Conservation (phyloP, 1,140 invertebrate genomes). For the Drosophila melanica region DNA sequence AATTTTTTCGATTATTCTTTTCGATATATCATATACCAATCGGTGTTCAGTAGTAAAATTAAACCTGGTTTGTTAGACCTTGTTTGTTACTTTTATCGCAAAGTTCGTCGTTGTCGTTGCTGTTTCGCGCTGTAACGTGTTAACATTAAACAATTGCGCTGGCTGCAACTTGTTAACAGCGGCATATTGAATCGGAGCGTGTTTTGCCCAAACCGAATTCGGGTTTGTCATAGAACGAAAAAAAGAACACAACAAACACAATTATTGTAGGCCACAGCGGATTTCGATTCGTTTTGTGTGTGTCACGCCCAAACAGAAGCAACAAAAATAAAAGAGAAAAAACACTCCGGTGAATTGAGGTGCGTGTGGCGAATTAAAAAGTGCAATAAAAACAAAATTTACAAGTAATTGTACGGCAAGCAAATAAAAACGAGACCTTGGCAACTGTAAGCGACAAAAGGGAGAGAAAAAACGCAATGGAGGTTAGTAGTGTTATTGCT, state of each 20-base stretch:
- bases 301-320: slow-evolving; percentile 73
- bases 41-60: slow-evolving; percentile 47
- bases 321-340: slow-evolving; percentile 34
- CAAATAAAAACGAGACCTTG: slow-evolving; percentile 38
- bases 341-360: slow-evolving; percentile 38
- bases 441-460: slow-evolving; percentile 22
- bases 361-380: slow-evolving; percentile 58
- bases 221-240: slow-evolving; percentile 30
- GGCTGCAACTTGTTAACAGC: slow-evolving; percentile 41
- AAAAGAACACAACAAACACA: slow-evolving; percentile 31
- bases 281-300: slow-evolving; percentile 47
- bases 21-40: slow-evolving; percentile 14
- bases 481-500: slow-evolving; percentile 62
- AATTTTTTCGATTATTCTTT: slow-evolving; percentile 16
- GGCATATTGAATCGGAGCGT: slow-evolving; percentile 25
- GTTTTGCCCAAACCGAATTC: slow-evolving; percentile 20
- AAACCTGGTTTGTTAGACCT: slow-evolving; percentile 52
- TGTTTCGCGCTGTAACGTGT: slow-evolving; percentile 33
- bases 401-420: slow-evolving; percentile 40
- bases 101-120: slow-evolving; percentile 32
- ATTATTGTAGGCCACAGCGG: slow-evolving; percentile 50
- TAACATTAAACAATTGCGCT: slow-evolving; percentile 50
- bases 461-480: slow-evolving; percentile 45
- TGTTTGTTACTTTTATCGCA: slow-evolving; percentile 36
- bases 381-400: slow-evolving; percentile 51